Conservation (phyloP, 2,888 invertebrate genomes). For the Phania funesta region DNA sequence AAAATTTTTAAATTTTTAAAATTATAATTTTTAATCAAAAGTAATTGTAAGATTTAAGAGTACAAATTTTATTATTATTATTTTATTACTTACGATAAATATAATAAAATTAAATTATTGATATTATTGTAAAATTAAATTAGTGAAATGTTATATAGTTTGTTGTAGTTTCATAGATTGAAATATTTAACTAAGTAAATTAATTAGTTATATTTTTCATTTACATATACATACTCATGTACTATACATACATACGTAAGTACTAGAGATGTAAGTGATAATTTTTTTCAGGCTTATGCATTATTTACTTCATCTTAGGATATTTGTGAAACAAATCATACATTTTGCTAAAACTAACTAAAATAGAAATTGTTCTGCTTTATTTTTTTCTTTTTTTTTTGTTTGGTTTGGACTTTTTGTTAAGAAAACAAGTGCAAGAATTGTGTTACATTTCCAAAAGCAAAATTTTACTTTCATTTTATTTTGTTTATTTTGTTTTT, state of each 20-base stretch:
- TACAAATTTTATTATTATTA: neutral
- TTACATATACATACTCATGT: too few relatives aligned
- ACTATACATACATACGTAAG: too few relatives aligned
- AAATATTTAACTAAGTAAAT: conserved; percentile 29
- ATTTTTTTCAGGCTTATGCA: neutral
- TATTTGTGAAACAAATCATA: conserved; percentile 5
- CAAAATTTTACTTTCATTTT: conserved; percentile 3
- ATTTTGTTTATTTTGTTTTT: neutral
- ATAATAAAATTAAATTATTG: neutral
- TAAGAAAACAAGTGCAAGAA: conserved; percentile 49
- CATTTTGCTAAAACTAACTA: conserved; percentile 46
- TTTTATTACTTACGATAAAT: conserved; percentile 17
- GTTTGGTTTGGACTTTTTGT: conserved; percentile 25
- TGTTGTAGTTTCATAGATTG: neutral
- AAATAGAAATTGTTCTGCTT: conserved; percentile 11
- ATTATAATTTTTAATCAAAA: too few relatives aligned
- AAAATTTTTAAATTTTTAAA: too few relatives aligned
- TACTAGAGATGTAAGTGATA: too few relatives aligned
- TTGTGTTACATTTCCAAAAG: conserved; percentile 10
- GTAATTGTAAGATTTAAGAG: too few relatives aligned
- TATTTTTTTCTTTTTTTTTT: too few relatives aligned
- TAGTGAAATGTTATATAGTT: conserved; percentile 19
- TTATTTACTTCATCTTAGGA: neutral
- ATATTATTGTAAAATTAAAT: neutral
- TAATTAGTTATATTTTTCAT: too few relatives aligned